Evolutionary conservation across 2,888 invertebrate species (phyloP), one percentile per base, ranked within the genome.

Genomic region (Rhabditoides inermis): DNA sequence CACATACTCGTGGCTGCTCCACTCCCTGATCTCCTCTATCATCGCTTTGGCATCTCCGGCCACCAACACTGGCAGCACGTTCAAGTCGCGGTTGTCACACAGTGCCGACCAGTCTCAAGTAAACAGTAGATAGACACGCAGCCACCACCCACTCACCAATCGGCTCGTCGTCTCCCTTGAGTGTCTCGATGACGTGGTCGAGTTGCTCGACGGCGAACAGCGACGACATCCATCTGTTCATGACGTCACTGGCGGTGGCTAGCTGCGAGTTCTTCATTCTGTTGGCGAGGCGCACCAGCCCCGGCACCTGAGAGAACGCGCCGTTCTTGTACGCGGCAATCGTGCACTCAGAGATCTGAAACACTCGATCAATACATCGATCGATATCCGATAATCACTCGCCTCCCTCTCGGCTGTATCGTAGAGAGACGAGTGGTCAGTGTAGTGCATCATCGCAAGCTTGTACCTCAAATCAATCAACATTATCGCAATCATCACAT

Each of bases 361-460:
- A 49, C 18, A 22, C 12, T 20, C 25, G 49, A 20, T n/a, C n/a
- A n/a, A n/a, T n/a, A n/a, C n/a, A n/a, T 10, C n/a, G n/a, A 39
- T 39, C 18, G 18, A 27, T 44, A 12, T 40, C 10, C 40, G 10
- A 40, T n/a, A 20, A 40, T 28, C 12, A 40, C 45, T 50, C 20
- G 63, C 69, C 60, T 70, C 70, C 25, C 66, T 53, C 23, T 70
- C 70, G 7, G 62, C 65, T 32, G 56, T 51, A 35, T 63, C 65
- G 52, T 61, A 68, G 40, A 62, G 49, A 32, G 54, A 41, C 23
- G 51, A 45, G 18, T 69, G 42, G 22, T 58, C 51, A 1, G 65
- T 60, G 49, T 64, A 68, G 35, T 58, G 55, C 18, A 65, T 45
- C 20, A 61, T 58, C 4, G 65, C 62, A 4, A 56, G 42, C 22